Evolutionary conservation across 1,140 invertebrate genomes (phyloP).

Genomic region (Drosophila persimilis): DNA sequence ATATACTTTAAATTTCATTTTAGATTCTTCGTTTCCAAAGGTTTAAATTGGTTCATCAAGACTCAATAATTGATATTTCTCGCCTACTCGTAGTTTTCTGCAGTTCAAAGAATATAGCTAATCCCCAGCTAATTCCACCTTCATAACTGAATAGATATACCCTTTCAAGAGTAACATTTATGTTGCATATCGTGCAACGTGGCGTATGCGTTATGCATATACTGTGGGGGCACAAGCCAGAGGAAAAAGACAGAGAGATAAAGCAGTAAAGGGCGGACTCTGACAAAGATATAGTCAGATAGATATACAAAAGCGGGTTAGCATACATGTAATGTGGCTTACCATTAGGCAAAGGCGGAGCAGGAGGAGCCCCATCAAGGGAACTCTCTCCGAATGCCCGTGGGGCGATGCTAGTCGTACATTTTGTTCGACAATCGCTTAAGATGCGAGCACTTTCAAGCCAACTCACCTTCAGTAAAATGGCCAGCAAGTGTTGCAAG

Average conservation of each 20-base stretch:
- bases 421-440: conserved; percentile 58
- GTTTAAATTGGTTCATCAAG: no score
- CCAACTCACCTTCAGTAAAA: conserved; percentile 72
- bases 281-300: conserved; percentile 15
- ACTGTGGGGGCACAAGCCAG: background rate
- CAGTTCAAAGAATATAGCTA: no score
- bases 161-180: no score
- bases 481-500: conserved; percentile 83
- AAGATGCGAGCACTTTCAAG: background rate
- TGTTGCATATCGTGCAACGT: conserved; percentile 20
- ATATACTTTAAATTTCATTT: no score
- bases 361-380: conserved; percentile 23
- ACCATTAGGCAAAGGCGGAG: conserved; percentile 19
- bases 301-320: conserved; percentile 40
- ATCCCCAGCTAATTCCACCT: no score
- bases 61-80: no score
- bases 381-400: conserved; percentile 12
- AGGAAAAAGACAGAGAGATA: conserved; percentile 3
- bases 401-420: conserved; percentile 15
- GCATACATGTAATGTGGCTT: conserved; percentile 31
- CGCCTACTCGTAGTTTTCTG: no score
- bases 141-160: conserved; percentile 2
- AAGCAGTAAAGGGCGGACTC: conserved; percentile 28
- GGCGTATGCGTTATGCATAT: conserved; percentile 66
- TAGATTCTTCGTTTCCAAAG: no score